Conservation (phyloP, 2,888 invertebrate genomes). For the Nineta flava region DNA sequence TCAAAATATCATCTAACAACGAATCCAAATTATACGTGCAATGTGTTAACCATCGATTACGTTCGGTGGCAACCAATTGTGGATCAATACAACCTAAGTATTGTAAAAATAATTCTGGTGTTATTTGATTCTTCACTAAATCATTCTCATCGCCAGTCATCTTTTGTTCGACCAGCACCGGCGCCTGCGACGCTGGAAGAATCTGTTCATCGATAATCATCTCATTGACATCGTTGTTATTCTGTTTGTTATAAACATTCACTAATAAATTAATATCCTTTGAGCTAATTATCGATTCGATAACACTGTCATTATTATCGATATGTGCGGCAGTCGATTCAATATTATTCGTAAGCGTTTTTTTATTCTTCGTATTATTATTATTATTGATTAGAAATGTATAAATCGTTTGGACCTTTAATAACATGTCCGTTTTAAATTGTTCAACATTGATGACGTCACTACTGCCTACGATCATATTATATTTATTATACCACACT, state of each 20-base stretch:
- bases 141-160: too few relatives aligned
- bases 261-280: constrained; percentile 45
- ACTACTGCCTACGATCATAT: too few relatives aligned
- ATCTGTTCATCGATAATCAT: constrained; percentile 20
- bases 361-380: neutral
- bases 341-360: constrained; percentile 15
- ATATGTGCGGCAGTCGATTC: too few relatives aligned
- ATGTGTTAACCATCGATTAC: constrained; percentile 47
- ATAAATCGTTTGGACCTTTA: too few relatives aligned
- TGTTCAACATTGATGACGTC: neutral
- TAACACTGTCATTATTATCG: constrained; percentile 21
- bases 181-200: too few relatives aligned
- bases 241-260: constrained; percentile 34
- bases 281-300: constrained; percentile 46
- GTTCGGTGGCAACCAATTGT: constrained; percentile 39
- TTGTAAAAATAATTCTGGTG: constrained; percentile 41
- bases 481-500: constrained; percentile 32
- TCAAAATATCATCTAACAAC: constrained; percentile 56
- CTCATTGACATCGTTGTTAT: constrained; percentile 7
- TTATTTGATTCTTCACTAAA: constrained; percentile 20
- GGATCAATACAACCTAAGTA: constrained; percentile 41
- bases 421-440: constrained; percentile 15
- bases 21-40: constrained; percentile 52
- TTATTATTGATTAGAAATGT: neutral
- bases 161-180: too few relatives aligned